Conservation (phyloP, 2,113 vertebrate species). For the Salminus brasiliensis region DNA sequence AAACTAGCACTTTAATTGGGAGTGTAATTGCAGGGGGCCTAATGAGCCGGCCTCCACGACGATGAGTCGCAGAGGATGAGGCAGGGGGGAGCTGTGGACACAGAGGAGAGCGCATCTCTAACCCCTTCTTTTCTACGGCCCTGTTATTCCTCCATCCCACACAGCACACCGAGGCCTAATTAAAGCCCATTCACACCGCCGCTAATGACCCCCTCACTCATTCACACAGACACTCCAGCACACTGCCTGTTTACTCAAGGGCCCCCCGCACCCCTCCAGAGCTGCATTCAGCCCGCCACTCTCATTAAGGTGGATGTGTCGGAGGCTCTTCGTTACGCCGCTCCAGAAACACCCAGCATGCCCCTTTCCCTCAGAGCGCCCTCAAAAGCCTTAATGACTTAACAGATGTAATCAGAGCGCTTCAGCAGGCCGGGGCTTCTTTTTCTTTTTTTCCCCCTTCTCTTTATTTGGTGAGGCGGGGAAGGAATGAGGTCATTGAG, state of each 20-base stretch:
- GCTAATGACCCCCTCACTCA: conserved; percentile 75
- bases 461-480: neutral
- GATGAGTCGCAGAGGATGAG: conserved; percentile 57
- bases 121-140: conserved; percentile 61
- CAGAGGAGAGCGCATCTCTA: conserved; percentile 63
- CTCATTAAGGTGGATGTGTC: conserved; percentile 50
- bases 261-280: conserved; percentile 61
- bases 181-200: conserved; percentile 77
- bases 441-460: neutral
- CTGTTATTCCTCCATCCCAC: conserved; percentile 48
- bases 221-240: conserved; percentile 73
- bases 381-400: conserved; percentile 57
- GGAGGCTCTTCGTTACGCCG: conserved; percentile 48
- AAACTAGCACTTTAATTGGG: conserved; percentile 69
- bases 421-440: conserved; percentile 18
- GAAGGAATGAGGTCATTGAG: conserved; percentile 46
- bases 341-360: conserved; percentile 54
- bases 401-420: conserved; percentile 51
- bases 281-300: conserved; percentile 63
- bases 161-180: conserved; percentile 67
- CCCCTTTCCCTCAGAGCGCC: conserved; percentile 42
- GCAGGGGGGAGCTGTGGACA: conserved; percentile 52
- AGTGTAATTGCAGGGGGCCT: conserved; percentile 69
- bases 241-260: conserved; percentile 75
- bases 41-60: conserved; percentile 71